Base-by-base conservation (phyloP, 2,888 invertebrate genomes). In the Lampropteryx suffumata region DNA sequence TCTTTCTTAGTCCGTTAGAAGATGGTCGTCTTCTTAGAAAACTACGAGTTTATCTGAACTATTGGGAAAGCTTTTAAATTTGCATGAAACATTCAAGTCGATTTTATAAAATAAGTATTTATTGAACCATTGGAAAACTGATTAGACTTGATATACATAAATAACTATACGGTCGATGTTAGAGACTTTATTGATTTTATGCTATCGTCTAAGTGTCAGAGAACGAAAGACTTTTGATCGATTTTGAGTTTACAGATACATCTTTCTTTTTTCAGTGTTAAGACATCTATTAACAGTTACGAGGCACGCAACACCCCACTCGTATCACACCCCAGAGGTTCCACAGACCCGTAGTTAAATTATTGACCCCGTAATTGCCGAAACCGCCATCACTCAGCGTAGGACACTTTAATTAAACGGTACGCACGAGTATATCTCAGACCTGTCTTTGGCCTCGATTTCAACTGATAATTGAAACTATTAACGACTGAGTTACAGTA, bases 371-470 rank as follows among this genome's bases (percentile, higher is more conserved):
- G 57, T 61, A 59, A 61, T 61, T 59, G 57, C 42, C 35, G 29
- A 24, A 59, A 59, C 55, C 61, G 36, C 57, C 54, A 57, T 61
- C 57, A 52, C 54, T 61, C 59, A 59, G 51, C 37, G 49, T 48
- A 44, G 50, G 59, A 51, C 59, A 50, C 52, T 61, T 61, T 61
- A 59, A 61, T 61, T 59, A 61, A 61, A 59, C 46, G 57, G 17
- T 17, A 17, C 47, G 24, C 50, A 49, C 51, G 53, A 4, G 24
- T 6, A 1, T 50, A 54, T 58, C 60, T 54, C 41, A 57, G 56
- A 54, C 43, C 49, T 51, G 53, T 45, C 49, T 49, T 34, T 33
- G 32, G 41, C 39, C 32, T 10, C 47, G 57, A 54, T 58, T 58
- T 61, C 41, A 54, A 50, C 50, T 51, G 37, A 58, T 54, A 54